A percentile compares a stretch with the other conserved stretches of the same genome.
Evolutionary conservation across 64 coral and sea anemone genomes (phyloP).

Genomic region (Pocillopora damicornis): DNA sequence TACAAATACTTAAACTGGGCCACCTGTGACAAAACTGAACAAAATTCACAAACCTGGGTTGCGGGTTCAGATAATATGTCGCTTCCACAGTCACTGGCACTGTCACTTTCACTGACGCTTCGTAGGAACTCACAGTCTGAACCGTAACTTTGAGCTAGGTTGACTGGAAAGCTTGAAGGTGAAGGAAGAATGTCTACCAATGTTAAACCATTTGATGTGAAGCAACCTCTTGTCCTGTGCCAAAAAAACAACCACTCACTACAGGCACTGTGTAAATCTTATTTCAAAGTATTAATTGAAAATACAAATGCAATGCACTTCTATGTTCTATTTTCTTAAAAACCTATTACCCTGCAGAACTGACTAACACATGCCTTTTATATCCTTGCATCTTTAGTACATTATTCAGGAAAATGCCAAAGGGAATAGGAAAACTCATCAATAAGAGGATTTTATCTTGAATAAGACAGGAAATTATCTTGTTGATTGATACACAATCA

Average conservation of each 20-base stretch:
- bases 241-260: neutral
- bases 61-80: constrained; percentile 56
- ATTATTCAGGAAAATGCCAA: too few species aligned
- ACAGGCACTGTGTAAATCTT: neutral
- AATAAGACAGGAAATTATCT: too few species aligned
- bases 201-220: constrained; percentile 47
- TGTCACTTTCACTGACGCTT: constrained; percentile 73
- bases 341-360: too few species aligned
- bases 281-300: too few species aligned
- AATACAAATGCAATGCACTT: too few species aligned
- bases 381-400: too few species aligned
- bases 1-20: too few species aligned
- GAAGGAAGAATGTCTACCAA: constrained; percentile 38
- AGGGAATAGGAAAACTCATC: too few species aligned
- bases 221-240: constrained; percentile 36
- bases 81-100: constrained; percentile 86
- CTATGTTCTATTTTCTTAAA: too few species aligned
- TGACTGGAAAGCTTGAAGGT: constrained; percentile 13
- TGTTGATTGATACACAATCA: too few species aligned
- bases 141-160: neutral
- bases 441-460: too few species aligned
- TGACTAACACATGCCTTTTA: too few species aligned
- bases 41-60: constrained; percentile 26
- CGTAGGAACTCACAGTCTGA: constrained; percentile 30
- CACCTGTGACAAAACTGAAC: neutral